These are phyloP conservation scores for Parnassius mnemosyne DNA, from an alignment of 2,888 invertebrate species.

Conservation along the genomic window DNA sequence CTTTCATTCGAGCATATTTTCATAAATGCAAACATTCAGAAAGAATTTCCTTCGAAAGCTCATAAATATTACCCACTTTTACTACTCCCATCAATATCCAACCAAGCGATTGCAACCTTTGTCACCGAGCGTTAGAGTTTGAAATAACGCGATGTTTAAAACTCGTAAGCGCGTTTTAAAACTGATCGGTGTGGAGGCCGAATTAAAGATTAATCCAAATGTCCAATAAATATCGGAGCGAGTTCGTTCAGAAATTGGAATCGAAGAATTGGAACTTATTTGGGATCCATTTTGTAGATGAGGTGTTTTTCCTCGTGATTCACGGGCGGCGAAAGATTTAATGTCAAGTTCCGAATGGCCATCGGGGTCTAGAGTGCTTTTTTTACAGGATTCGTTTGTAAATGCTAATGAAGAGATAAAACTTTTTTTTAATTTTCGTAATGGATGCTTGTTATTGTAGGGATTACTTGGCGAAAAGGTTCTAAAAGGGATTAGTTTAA, in stretches of 20 bases:
- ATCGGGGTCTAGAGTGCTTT: slow-evolving; percentile 14
- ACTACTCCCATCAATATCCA: slow-evolving; percentile 50
- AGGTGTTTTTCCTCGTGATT: slow-evolving; percentile 66
- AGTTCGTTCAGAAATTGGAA: slow-evolving; percentile 73
- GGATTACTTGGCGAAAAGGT: slow-evolving; percentile 1
- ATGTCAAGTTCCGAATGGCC: slow-evolving; percentile 7
- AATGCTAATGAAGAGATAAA: slow-evolving; percentile 24
- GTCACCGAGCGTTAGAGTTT: slow-evolving; percentile 34
- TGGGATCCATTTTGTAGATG: slow-evolving; percentile 74
- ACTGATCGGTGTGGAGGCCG: slow-evolving; percentile 54
- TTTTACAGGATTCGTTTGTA: slow-evolving; percentile 2
- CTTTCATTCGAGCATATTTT: slow-evolving; percentile 77
- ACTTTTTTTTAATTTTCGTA: slow-evolving; percentile 23
- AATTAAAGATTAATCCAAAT: slow-evolving; percentile 77
- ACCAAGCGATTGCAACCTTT: slow-evolving; percentile 41
- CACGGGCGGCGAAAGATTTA: slow-evolving; percentile 33
- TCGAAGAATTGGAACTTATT: slow-evolving; percentile 76
- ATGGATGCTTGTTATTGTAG: slow-evolving; percentile 6
- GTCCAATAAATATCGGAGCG: slow-evolving; percentile 77
- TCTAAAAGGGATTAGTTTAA: background rate
- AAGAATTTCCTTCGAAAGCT: slow-evolving; percentile 79
- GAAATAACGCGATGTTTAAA: slow-evolving; percentile 33
- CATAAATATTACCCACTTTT: slow-evolving; percentile 79
- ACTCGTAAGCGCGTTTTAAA: slow-evolving; percentile 74
- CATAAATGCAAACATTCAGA: slow-evolving; percentile 80